Base-by-base conservation (phyloP, 1,140 invertebrate species). In the Teleopsis dalmanni region DNA sequence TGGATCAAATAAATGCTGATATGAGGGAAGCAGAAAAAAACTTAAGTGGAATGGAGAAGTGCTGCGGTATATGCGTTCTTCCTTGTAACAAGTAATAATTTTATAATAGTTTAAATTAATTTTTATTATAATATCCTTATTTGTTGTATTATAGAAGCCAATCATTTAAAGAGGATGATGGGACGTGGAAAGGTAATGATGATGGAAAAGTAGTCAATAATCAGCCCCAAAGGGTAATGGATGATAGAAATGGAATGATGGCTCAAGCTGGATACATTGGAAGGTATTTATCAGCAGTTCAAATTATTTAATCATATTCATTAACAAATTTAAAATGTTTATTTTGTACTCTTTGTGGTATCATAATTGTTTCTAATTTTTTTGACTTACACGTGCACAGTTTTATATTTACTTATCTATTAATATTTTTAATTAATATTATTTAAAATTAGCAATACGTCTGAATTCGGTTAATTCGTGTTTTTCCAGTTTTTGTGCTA, bases 21-120 rank as follows among this genome's bases (percentile, higher is more conserved):
- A 99, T 99, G 95, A 85, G 84, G 61, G 95, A 98, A 74, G 96
- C 96, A 10, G 96, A 99, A 76, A 98, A 99, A 73, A 98, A 98
- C 78, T 78, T 99, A 48, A 97, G 94, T 44, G 96, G 95, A 51
- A 95, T 99, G 91, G 95, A 99, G 76, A 98, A 99, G 75, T 99
- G 96, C 75, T 99, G 95, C 73, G 95, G 95, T 37, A 81, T 99
- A 38, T 98, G 95, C 77, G 91, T 98, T 49, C 78, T 97, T 57
- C 95, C 95, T 7, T 99, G 96, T 81, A 94, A 95, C 76, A 98
- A 95, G 92, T 51, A 51, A 13, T 34, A 23, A n/a, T 25, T 27
- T 27, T 29, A 10, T 46, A 16, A 21, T 16, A 2, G 7, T 29
- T 8, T 31, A n/a, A 16, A 18, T 25, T 31, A 7, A 29, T 1